These are phyloP conservation scores for Polyodon spathula DNA, from an alignment of 2,113 vertebrate genomes.

Conservation along the genomic window DNA sequence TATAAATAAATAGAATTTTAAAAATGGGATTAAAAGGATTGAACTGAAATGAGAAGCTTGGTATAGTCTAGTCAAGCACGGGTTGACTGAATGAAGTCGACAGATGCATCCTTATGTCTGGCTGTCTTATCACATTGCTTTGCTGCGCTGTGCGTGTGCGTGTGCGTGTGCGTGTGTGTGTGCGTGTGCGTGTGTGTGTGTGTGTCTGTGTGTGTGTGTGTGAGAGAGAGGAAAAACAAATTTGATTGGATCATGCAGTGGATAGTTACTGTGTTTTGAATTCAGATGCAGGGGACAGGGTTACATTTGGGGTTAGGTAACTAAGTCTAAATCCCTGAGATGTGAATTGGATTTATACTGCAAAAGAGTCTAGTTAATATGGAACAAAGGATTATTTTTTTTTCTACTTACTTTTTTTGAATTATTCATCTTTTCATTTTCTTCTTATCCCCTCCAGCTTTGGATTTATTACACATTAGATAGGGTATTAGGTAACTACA, in stretches of 20 bases:
- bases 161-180: neutral
- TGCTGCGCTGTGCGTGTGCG: slow-evolving; percentile 16
- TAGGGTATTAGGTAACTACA: neutral
- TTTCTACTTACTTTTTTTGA: slow-evolving; percentile 9
- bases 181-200: slow-evolving; percentile 9
- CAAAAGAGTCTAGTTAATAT: neutral
- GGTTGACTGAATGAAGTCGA: neutral
- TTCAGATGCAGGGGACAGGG: neutral
- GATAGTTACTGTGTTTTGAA: neutral
- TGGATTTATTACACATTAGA: neutral
- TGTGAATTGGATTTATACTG: slow-evolving; percentile 4
- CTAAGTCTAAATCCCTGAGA: slow-evolving; percentile 5
- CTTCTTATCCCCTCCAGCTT: neutral
- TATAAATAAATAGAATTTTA: no score
- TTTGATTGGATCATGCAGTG: neutral
- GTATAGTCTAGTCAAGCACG: neutral
- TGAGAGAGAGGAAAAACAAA: neutral
- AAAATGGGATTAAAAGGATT: neutral
- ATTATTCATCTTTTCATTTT: slow-evolving; percentile 17
- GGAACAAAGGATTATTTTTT: neutral
- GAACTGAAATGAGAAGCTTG: neutral
- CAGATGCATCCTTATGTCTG: neutral
- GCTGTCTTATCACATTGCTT: neutral
- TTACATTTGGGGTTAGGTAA: no score
- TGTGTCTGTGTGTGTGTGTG: neutral